phyloP scores from a whole-genome alignment of 2,113 vertebrate species.

The Chrysochloris asiatica region DNA sequence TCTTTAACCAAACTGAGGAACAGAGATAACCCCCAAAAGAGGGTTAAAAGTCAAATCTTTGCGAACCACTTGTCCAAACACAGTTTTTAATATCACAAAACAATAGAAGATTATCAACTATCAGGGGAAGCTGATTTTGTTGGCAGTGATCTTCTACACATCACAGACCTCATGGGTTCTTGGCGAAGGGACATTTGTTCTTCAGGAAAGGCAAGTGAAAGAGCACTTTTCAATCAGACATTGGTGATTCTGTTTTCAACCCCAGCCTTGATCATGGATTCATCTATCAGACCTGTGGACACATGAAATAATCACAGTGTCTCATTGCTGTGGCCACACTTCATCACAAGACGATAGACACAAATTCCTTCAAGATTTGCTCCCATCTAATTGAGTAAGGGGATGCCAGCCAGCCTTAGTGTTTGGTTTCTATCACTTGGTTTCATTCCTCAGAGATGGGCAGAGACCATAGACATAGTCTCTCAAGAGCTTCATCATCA shows the following conservation, averaged over 20 bases:
- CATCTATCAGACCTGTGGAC: fast-evolving
- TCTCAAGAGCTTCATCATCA: too few relatives aligned
- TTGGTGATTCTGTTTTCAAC: too few relatives aligned
- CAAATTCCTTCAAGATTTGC: background rate
- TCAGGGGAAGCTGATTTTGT: background rate
- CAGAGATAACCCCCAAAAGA: too few relatives aligned
- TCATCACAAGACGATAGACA: background rate
- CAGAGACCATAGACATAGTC: background rate
- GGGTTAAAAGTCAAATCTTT: too few relatives aligned
- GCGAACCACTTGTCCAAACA: background rate
- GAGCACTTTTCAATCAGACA: fast-evolving
- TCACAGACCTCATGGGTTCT: fast-evolving
- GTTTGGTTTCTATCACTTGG: background rate
- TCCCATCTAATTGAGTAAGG: too few relatives aligned
- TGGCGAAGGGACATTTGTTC: fast-evolving
- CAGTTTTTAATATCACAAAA: background rate
- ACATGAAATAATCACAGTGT: fast-evolving
- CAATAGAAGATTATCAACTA: fast-evolving
- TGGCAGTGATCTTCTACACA: fast-evolving
- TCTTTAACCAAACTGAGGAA: too few relatives aligned
- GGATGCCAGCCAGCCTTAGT: too few relatives aligned
- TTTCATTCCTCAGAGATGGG: background rate
- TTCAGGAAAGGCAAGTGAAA: fast-evolving
- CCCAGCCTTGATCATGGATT: fast-evolving
- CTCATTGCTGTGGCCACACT: fast-evolving